Conservation (phyloP, 2,113 vertebrate genomes). For the Irena cyanogastra region DNA sequence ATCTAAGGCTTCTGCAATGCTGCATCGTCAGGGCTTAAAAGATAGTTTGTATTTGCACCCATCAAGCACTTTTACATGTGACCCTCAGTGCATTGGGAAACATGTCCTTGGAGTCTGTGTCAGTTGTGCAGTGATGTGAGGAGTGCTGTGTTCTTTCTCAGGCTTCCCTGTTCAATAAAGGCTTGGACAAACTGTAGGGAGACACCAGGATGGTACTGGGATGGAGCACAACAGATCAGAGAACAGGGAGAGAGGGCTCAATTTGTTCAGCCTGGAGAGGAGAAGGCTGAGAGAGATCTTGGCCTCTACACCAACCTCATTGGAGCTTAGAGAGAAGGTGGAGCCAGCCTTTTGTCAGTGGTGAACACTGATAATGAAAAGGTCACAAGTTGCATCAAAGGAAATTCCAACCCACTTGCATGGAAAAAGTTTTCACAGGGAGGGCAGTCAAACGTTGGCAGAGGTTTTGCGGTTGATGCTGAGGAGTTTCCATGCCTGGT, state of each 20-base stretch:
- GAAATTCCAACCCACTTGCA: neutral
- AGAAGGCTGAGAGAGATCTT: neutral
- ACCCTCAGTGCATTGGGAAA: neutral
- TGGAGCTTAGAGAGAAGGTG: neutral
- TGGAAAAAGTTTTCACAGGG: neutral
- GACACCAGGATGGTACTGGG: neutral
- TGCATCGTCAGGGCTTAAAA: neutral
- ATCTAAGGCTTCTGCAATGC: neutral
- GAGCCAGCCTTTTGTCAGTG: neutral
- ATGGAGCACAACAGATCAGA: neutral
- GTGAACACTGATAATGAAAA: neutral
- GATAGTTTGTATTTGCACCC: neutral
- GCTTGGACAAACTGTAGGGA: neutral
- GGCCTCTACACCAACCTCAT: neutral
- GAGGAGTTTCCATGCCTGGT: neutral
- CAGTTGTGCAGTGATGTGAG: neutral
- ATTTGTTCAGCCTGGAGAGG: neutral
- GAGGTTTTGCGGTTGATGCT: neutral
- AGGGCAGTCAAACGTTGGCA: neutral
- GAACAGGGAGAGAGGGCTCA: neutral
- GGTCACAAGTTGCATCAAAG: neutral
- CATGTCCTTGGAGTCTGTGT: rapidly evolving
- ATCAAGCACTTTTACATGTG: neutral
- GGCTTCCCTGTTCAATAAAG: neutral
- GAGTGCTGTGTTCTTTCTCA: neutral